phyloP scores from a whole-genome alignment of 1,140 invertebrate genomes.

The Drosophila aff. region DNA sequence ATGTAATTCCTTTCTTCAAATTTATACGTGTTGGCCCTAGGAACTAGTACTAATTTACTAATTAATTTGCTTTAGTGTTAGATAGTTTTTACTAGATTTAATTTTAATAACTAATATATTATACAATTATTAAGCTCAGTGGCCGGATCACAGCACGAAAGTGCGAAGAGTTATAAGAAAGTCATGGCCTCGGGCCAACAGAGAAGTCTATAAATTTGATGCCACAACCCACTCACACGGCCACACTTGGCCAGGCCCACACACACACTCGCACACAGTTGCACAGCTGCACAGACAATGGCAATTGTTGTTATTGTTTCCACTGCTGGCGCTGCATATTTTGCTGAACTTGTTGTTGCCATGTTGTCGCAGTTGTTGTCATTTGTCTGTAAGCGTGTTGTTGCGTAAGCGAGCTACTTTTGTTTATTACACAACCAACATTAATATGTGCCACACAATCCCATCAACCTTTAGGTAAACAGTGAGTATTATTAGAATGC shows the following conservation, averaged over 20 bases:
- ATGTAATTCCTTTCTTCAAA: too few relatives aligned
- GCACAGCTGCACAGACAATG: constrained; percentile 63
- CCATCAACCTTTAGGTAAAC: constrained; percentile 15
- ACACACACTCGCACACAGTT: background rate
- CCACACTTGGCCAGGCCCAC: background rate
- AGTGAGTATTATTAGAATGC: background rate
- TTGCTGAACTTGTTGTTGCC: constrained; percentile 22
- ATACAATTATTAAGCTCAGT: background rate
- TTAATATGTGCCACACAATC: constrained; percentile 18
- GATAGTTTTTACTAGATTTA: too few relatives aligned
- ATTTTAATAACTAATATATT: too few relatives aligned
- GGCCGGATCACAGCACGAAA: background rate
- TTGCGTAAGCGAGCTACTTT: constrained; percentile 58
- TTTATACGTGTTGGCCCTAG: too few relatives aligned
- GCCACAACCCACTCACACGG: constrained; percentile 24
- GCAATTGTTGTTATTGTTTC: constrained; percentile 58
- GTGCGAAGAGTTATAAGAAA: constrained; percentile 29
- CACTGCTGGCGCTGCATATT: constrained; percentile 27
- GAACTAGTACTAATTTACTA: too few relatives aligned
- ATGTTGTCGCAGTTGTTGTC: constrained; percentile 36
- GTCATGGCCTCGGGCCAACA: constrained; percentile 29
- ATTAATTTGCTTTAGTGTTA: too few relatives aligned
- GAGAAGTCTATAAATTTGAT: constrained; percentile 75
- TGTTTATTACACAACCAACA: constrained; percentile 52
- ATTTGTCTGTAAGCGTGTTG: constrained; percentile 64